Evolutionary conservation across 1,140 invertebrate species (phyloP).

Genomic region (Danaus melanippus): DNA sequence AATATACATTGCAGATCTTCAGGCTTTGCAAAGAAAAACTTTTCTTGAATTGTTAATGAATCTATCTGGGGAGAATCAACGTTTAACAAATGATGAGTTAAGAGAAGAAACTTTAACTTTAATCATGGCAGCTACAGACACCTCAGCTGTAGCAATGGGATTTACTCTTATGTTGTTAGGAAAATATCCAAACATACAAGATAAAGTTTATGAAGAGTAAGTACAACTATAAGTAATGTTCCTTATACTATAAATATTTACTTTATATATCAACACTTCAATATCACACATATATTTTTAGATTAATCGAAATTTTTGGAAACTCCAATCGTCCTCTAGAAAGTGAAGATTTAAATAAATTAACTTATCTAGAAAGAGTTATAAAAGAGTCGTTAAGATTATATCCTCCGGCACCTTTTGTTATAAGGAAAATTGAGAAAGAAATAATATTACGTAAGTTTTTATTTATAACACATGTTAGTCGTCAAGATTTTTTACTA

Average conservation of each 20-base stretch:
- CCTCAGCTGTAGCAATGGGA: constrained; percentile 31
- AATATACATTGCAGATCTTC: constrained; percentile 16
- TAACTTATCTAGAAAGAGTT: constrained; percentile 81
- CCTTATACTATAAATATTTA: too few relatives aligned
- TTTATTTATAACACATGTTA: too few relatives aligned
- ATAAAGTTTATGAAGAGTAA: too few relatives aligned
- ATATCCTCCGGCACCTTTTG: constrained; percentile 75
- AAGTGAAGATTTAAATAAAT: constrained; percentile 52
- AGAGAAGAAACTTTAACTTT: constrained; percentile 43
- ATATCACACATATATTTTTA: constrained; percentile 17
- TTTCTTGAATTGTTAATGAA: constrained; percentile 36
- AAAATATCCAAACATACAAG: constrained; percentile 35
- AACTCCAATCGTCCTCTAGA: constrained; percentile 36
- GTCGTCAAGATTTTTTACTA: too few relatives aligned
- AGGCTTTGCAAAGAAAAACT: constrained; percentile 21
- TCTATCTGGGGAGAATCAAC: constrained; percentile 40
- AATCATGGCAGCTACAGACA: constrained; percentile 41
- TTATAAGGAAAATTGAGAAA: constrained; percentile 47
- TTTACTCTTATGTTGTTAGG: constrained; percentile 34
- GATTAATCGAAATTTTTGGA: constrained; percentile 41
- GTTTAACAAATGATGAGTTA: constrained; percentile 38
- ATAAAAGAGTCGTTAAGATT: constrained; percentile 81
- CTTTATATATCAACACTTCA: too few relatives aligned
- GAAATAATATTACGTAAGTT: constrained; percentile 55
- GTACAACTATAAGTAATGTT: too few relatives aligned